Percentiles rank a stretch among this genome's conserved stretches.
These are phyloP conservation scores for Riparia riparia DNA, from an alignment of 2,113 vertebrate species.

Conservation along the genomic window DNA sequence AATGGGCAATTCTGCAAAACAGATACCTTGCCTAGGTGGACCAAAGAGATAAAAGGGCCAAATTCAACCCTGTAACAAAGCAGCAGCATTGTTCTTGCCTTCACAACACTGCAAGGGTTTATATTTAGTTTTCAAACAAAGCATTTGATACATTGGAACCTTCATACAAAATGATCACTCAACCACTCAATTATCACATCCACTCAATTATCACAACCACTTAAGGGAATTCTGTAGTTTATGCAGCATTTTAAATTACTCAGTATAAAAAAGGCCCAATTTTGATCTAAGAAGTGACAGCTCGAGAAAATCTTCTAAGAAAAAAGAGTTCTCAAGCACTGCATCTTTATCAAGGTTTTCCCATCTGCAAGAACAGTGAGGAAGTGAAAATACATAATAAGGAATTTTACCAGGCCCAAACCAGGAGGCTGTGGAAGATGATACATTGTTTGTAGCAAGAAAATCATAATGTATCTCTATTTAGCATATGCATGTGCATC, in stretches of 20 bases:
- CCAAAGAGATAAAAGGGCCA: background rate
- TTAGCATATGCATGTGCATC: slow-evolving; percentile 8
- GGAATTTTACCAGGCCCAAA: slow-evolving; percentile 7
- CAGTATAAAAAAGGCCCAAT: background rate
- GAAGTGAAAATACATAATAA: background rate
- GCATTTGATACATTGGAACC: background rate
- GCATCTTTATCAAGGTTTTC: background rate
- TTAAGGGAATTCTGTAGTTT: background rate
- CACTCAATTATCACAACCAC: background rate
- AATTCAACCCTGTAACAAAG: background rate
- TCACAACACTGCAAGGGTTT: background rate
- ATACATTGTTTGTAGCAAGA: background rate
- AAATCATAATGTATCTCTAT: background rate
- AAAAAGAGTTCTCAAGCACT: background rate
- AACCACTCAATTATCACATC: background rate
- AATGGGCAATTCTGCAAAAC: background rate
- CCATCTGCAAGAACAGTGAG: background rate
- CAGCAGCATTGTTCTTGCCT: background rate
- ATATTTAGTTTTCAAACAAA: background rate
- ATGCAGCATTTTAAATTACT: slow-evolving; percentile 26
- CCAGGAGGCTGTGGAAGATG: background rate
- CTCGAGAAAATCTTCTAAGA: background rate
- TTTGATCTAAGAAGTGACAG: background rate
- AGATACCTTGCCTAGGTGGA: background rate
- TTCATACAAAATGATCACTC: background rate